These are phyloP conservation scores for Mesembrinibis cayennensis DNA, from an alignment of 2,113 vertebrate species.

Conservation along the genomic window DNA sequence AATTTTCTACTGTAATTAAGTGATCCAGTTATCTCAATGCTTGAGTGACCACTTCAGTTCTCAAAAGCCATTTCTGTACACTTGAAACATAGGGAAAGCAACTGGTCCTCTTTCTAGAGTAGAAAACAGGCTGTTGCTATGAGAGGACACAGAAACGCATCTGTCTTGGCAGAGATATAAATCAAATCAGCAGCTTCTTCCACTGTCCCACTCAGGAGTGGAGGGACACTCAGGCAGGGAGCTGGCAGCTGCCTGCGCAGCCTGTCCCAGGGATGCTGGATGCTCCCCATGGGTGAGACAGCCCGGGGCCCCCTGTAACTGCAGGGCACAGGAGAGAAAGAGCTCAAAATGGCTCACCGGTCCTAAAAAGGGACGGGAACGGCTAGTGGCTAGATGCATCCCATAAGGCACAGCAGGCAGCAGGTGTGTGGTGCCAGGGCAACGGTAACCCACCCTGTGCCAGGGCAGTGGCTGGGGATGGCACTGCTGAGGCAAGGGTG, in stretches of 20 bases:
- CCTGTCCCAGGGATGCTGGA: not conserved
- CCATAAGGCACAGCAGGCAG: not conserved
- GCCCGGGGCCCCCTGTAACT: not conserved
- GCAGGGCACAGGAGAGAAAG: too few species aligned
- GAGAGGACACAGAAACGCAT: not conserved
- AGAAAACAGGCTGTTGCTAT: not conserved
- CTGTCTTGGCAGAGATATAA: not conserved
- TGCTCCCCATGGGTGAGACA: not conserved
- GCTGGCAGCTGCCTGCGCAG: not conserved
- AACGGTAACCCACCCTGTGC: not conserved
- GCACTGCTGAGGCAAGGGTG: not conserved
- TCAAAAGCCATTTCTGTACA: not conserved
- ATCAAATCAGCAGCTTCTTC: not conserved
- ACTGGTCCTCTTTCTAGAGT: not conserved
- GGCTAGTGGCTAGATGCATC: not conserved
- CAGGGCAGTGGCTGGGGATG: not conserved
- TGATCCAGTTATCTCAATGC: not conserved
- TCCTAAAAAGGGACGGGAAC: too few species aligned
- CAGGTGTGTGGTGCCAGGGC: not conserved
- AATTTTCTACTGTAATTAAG: not conserved
- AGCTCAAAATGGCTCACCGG: accelerated
- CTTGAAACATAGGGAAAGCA: not conserved
- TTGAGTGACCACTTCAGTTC: not conserved
- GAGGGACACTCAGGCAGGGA: not conserved
- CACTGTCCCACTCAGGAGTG: not conserved